Conservation (phyloP, 2,888 invertebrate species). For the Dorcus parallelipipedus region DNA sequence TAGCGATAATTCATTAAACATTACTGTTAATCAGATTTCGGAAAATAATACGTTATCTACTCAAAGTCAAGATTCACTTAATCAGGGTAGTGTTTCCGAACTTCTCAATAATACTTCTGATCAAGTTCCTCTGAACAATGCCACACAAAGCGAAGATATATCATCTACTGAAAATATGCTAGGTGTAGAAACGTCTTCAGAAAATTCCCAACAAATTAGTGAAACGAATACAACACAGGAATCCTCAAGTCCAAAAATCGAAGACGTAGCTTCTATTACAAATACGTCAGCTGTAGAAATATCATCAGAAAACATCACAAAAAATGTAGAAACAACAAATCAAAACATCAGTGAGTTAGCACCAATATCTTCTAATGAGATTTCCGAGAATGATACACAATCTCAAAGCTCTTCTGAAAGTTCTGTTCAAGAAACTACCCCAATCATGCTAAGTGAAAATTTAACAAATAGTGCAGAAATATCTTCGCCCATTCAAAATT, state of each 20-base stretch:
- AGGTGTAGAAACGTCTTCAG: neutral
- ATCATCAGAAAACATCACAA: slow-evolving; percentile 1
- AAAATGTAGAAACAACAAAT: too few species aligned
- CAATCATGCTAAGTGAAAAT: too few species aligned
- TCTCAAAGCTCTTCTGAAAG: too few species aligned
- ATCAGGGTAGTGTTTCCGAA: slow-evolving; percentile 7
- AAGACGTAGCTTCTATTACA: neutral
- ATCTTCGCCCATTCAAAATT: too few species aligned
- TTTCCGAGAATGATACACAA: too few species aligned
- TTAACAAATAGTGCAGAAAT: too few species aligned
- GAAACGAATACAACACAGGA: neutral
- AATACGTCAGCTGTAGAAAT: slow-evolving; percentile 4
- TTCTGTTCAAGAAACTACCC: too few species aligned
- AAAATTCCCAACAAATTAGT: neutral
- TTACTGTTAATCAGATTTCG: neutral
- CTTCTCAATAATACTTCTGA: slow-evolving; percentile 19
- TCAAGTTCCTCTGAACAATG: neutral
- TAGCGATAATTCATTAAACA: neutral
- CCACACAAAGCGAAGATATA: neutral
- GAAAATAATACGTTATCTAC: slow-evolving; percentile 7
- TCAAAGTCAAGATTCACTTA: neutral
- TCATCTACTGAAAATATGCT: too few species aligned
- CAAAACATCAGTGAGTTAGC: too few species aligned
- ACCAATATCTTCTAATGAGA: too few species aligned
- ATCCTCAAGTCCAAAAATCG: neutral